phyloP scores from a whole-genome alignment of 2,888 invertebrate species.

The Hyalella azteca region DNA sequence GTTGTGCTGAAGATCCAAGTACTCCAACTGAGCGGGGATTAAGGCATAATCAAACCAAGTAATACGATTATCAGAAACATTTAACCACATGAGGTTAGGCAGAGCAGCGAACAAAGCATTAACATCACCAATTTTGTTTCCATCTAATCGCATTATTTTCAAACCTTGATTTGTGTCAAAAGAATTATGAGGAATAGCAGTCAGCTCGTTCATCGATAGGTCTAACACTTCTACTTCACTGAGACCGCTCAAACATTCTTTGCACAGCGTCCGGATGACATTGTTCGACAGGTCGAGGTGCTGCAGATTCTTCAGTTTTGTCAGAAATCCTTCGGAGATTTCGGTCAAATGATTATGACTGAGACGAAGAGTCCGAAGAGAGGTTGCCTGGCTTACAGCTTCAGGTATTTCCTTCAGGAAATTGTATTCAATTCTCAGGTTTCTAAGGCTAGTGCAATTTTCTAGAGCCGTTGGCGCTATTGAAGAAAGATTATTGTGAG shows the following conservation, averaged over 20 bases:
- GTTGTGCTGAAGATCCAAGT: slow-evolving; percentile 90
- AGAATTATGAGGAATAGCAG: slow-evolving; percentile 72
- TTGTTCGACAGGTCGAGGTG: slow-evolving; percentile 64
- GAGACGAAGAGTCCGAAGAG: slow-evolving; percentile 85
- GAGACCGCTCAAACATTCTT: slow-evolving; percentile 81
- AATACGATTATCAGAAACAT: slow-evolving; percentile 88
- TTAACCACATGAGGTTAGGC: slow-evolving; percentile 83
- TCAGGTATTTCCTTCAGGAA: slow-evolving; percentile 79
- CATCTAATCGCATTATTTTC: slow-evolving; percentile 85
- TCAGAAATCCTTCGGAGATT: slow-evolving; percentile 81
- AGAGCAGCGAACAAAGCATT: slow-evolving; percentile 83
- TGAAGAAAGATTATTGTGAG: slow-evolving; percentile 82
- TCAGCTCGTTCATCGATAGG: slow-evolving; percentile 83
- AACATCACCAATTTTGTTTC: slow-evolving; percentile 81
- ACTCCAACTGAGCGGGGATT: slow-evolving; percentile 81
- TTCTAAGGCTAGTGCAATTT: slow-evolving; percentile 88
- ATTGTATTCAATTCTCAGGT: slow-evolving; percentile 88
- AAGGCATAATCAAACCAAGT: slow-evolving; percentile 87
- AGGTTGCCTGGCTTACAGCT: slow-evolving; percentile 82
- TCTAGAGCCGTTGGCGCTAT: slow-evolving; percentile 87
- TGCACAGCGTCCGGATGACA: slow-evolving; percentile 63
- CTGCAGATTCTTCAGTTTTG: slow-evolving; percentile 76
- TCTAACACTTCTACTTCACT: slow-evolving; percentile 82
- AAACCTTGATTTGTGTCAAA: slow-evolving; percentile 80
- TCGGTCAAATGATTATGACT: slow-evolving; percentile 87